Percentiles rank a stretch among this genome's conserved stretches.
Evolutionary conservation across 1,140 invertebrate genomes (phyloP).

Genomic region (Drosophila chauvacae): DNA sequence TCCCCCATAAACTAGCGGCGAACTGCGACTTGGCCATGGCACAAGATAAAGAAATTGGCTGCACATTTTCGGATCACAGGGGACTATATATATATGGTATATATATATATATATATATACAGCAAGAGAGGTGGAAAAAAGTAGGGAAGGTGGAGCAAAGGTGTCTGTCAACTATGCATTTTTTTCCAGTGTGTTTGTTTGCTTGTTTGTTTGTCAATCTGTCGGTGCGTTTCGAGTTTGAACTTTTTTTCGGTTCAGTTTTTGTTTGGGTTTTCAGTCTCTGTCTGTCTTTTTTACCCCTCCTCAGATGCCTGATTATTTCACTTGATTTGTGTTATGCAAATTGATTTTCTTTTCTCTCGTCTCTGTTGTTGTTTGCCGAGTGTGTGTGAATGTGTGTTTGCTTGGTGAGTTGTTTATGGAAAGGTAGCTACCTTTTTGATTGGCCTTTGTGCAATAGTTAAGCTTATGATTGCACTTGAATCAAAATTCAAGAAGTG

Average conservation of each 20-base stretch:
- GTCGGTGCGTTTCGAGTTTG: slow-evolving; percentile 44
- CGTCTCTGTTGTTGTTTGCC: slow-evolving; percentile 26
- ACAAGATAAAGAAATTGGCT: slow-evolving; percentile 61
- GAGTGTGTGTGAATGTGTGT: slow-evolving; percentile 9
- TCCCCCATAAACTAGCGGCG: slow-evolving; percentile 72
- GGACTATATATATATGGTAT: slow-evolving; percentile 1
- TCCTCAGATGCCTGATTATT: slow-evolving; percentile 59
- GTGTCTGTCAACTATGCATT: slow-evolving; percentile 71
- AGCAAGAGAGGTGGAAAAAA: not conserved
- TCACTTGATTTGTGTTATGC: slow-evolving; percentile 78
- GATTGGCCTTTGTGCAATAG: slow-evolving; percentile 61
- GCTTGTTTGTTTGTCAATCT: slow-evolving; percentile 64
- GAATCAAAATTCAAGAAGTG: slow-evolving; percentile 9
- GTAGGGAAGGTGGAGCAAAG: slow-evolving; percentile 7
- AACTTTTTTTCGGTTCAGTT: slow-evolving; percentile 21
- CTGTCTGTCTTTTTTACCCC: slow-evolving; percentile 15
- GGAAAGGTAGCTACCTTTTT: slow-evolving; percentile 56
- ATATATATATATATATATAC: not conserved
- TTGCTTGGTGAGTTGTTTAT: slow-evolving; percentile 49
- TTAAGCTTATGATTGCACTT: slow-evolving; percentile 50
- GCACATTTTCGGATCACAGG: slow-evolving; percentile 54
- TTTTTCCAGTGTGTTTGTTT: slow-evolving; percentile 41
- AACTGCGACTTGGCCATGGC: slow-evolving; percentile 49
- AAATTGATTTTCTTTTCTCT: slow-evolving; percentile 74
- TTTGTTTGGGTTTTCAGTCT: slow-evolving; percentile 17